A percentile compares a stretch with the other conserved stretches of the same genome.
phyloP scores from a whole-genome alignment of 2,797 vertebrate species.

The Eleutherodactylus coqui region DNA sequence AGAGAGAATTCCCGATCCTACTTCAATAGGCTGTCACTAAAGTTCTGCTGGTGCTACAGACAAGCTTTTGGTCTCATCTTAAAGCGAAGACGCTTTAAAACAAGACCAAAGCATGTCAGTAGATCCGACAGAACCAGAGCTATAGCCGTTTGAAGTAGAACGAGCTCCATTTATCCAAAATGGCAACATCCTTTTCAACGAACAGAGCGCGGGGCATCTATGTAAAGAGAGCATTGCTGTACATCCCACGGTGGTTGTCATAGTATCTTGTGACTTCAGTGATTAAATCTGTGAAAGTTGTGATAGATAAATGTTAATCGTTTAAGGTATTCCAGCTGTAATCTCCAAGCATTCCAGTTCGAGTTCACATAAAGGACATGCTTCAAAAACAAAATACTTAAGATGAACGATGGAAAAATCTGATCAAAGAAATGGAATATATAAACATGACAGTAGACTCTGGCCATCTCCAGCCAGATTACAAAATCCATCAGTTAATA shows the following conservation, averaged over 20 bases:
- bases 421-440: not conserved
- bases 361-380: slow-evolving; percentile 36
- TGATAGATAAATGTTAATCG: not conserved
- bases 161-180: no score
- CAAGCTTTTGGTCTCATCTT: no score
- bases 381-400: not conserved
- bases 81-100: no score
- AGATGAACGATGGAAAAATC: slow-evolving; percentile 25
- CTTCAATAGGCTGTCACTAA: no score
- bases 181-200: no score
- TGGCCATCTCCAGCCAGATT: not conserved
- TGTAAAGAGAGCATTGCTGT: not conserved
- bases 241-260: not conserved
- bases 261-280: not conserved
- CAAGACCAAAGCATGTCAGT: no score
- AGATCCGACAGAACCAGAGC: no score
- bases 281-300: not conserved
- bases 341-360: slow-evolving; percentile 13
- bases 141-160: no score
- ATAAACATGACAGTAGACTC: not conserved
- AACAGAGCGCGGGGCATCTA: no score
- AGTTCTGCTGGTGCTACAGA: no score
- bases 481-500: not conserved
- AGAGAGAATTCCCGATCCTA: no score
- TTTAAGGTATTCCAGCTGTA: not conserved